These are phyloP conservation scores for Porites lutea DNA, from an alignment of 64 coral and sea anemone species.

Conservation along the genomic window DNA sequence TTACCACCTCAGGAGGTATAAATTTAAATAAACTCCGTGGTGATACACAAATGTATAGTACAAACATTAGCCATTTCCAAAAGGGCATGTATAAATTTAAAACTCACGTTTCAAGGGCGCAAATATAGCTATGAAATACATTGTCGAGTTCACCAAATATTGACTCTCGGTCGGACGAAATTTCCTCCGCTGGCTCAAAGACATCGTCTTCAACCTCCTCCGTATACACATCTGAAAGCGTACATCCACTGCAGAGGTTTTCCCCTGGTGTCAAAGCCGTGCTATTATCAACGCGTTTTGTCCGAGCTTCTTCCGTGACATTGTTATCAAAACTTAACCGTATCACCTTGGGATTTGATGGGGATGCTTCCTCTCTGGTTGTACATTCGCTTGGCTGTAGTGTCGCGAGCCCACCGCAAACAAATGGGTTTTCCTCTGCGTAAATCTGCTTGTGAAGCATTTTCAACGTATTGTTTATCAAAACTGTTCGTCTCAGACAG, in stretches of 20 bases:
- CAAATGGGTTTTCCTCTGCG: slow-evolving; percentile 81
- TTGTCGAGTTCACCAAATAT: slow-evolving; percentile 89
- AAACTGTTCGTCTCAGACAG: slow-evolving; percentile 90
- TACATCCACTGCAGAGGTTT: slow-evolving; percentile 61
- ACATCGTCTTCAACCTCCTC: slow-evolving; percentile 72
- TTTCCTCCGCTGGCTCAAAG: slow-evolving; percentile 41
- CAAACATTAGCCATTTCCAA: neutral
- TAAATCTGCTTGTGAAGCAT: slow-evolving; percentile 90
- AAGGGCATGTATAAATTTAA: neutral
- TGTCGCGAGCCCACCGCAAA: slow-evolving; percentile 55
- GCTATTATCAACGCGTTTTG: slow-evolving; percentile 26
- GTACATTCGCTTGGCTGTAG: slow-evolving; percentile 24
- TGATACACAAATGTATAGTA: slow-evolving; percentile 37
- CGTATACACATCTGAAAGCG: slow-evolving; percentile 41
- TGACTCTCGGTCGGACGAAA: slow-evolving; percentile 66
- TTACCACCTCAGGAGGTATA: neutral
- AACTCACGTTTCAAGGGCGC: slow-evolving; percentile 86
- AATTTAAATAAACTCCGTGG: slow-evolving; percentile 48
- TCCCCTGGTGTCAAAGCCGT: neutral
- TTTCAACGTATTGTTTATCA: slow-evolving; percentile 98
- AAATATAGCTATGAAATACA: slow-evolving; percentile 94
- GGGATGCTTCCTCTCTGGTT: slow-evolving; percentile 35
- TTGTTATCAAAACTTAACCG: slow-evolving; percentile 38
- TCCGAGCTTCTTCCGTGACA: slow-evolving; percentile 19
- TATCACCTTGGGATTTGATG: slow-evolving; percentile 44